Conservation (phyloP, 2,113 vertebrate genomes). For the Tretioscincus oriximinensis region DNA sequence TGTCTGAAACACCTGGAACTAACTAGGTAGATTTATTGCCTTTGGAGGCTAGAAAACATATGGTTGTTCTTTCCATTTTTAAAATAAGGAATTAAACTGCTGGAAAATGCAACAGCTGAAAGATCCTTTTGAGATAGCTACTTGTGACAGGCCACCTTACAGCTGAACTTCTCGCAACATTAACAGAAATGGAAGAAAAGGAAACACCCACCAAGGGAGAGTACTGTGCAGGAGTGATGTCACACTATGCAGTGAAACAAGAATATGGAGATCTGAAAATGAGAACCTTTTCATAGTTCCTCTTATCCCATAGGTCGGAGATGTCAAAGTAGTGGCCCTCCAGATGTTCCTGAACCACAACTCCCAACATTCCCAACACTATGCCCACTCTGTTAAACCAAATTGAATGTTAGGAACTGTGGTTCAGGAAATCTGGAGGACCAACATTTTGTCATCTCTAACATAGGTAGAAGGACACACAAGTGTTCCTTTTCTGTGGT, state of each 20-base stretch:
- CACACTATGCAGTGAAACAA: neutral
- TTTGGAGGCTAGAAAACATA: neutral
- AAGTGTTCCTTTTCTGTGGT: too few relatives aligned
- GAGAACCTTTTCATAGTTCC: too few relatives aligned
- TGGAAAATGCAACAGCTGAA: neutral
- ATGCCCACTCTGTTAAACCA: too few relatives aligned
- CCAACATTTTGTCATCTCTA: too few relatives aligned
- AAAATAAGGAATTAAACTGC: neutral
- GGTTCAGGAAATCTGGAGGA: too few relatives aligned
- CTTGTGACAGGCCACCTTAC: neutral
- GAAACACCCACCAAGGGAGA: neutral
- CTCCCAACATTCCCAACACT: too few relatives aligned
- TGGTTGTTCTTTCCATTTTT: neutral
- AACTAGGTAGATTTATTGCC: constrained; percentile 9
- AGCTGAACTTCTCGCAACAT: neutral
- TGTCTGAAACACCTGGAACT: constrained; percentile 3
- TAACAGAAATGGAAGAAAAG: neutral
- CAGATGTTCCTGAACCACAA: neutral
- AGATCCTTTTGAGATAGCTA: neutral
- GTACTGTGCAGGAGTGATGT: neutral
- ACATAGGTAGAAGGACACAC: too few relatives aligned
- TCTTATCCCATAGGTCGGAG: neutral
- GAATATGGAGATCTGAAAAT: too few relatives aligned
- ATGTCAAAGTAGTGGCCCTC: neutral
- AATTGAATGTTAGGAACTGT: too few relatives aligned